Base-by-base conservation (phyloP, 2,113 vertebrate species). In the Vulpes vulpes region DNA sequence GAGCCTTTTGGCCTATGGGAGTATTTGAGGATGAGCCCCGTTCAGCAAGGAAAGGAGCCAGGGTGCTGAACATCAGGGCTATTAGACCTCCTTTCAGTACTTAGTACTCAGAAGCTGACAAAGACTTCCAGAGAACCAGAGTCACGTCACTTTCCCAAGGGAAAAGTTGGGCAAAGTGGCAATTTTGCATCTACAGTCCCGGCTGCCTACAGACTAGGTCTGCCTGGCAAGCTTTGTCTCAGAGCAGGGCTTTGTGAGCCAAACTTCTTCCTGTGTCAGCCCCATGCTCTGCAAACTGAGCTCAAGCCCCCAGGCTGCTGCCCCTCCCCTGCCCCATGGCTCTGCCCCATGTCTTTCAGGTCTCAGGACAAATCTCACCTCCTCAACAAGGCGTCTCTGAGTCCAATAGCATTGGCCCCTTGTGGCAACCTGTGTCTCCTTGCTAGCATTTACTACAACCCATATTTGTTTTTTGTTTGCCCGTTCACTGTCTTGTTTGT, bases 221-320 rank as follows among this genome's bases (percentile, higher is more conserved):
- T 43, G 22, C 82, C 60, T 0, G 5, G 65, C 7, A 9, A 30
- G 4, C 0, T 17, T 20, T 62, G 55, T 49, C 22, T 10, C 0
- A 5, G 65, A 55, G 59, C 9, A 11, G 35, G 35, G 11, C 73
- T 53, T 15, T 60, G 10, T 2, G 32, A 6, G 17, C 82, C 35
- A 2, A 27, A 51, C 65, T 25, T 79, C 91, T 11, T 69, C 71
- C 23, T 19, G 23, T 7, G 23, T 14, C 11, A 43, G 3, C 38
- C 11, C 0, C 30, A 38, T 7, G 11, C 25, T 73, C 49, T 67
- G 20, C 6, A 1, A 6, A 0, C 19, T 0, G 8, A 38, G 53
- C 27, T 57, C 38, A 12, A 23, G 16, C 32, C 51, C 67, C 78
- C 17, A 43, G 17, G 11, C 16, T 30, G 5, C 49, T 79, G 27